Evolutionary conservation across 2,797 vertebrate genomes (phyloP).

Genomic region (Gila robusta): DNA sequence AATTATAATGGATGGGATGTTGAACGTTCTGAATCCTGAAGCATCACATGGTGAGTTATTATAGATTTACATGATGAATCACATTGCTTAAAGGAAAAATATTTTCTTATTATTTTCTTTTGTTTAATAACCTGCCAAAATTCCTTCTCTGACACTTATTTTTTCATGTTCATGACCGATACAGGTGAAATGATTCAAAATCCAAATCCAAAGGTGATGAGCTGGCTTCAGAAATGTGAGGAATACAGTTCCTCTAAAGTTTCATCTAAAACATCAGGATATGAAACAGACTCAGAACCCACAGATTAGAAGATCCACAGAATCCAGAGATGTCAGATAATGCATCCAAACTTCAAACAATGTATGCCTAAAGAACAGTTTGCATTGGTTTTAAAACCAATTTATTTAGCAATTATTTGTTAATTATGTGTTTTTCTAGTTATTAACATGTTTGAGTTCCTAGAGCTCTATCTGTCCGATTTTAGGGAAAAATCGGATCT

Average conservation of each 20-base stretch:
- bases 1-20: not conserved
- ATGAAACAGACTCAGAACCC: not conserved
- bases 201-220: not conserved
- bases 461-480: no score
- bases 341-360: not conserved
- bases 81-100: not conserved
- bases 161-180: not conserved
- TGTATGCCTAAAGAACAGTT: not conserved
- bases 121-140: not conserved
- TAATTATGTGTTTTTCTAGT: not conserved
- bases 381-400: not conserved
- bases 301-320: not conserved
- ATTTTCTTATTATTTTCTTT: not conserved
- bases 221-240: not conserved
- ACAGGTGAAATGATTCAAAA: not conserved
- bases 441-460: not conserved
- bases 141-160: not conserved
- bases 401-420: not conserved
- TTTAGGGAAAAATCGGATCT: no score
- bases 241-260: not conserved
- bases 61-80: not conserved
- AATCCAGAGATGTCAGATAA: not conserved
- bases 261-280: not conserved
- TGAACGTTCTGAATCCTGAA: not conserved
- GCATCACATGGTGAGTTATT: not conserved